A percentile compares a stretch with the other conserved stretches of the same genome.
These are phyloP conservation scores for Ephestia elutella DNA, from an alignment of 1,140 invertebrate genomes.

Conservation along the genomic window DNA sequence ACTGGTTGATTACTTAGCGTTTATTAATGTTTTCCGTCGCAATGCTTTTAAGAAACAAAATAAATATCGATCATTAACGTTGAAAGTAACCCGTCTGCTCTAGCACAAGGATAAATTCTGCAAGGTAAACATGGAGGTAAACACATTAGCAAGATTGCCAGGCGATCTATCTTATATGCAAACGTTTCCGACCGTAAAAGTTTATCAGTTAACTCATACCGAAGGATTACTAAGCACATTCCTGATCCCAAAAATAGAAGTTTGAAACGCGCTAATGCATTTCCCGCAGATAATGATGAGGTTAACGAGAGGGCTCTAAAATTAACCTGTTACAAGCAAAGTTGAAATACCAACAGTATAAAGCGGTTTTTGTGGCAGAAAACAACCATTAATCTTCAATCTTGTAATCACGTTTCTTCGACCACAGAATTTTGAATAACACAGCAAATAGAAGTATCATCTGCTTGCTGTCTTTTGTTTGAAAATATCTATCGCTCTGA, in stretches of 20 bases:
- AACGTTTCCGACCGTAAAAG: background rate
- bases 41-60: too few relatives aligned
- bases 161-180: slow-evolving; percentile 6
- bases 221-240: background rate
- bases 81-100: background rate
- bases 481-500: too few relatives aligned
- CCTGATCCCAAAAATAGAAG: background rate
- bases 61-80: background rate
- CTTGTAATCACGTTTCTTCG: background rate
- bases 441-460: too few relatives aligned
- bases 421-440: too few relatives aligned
- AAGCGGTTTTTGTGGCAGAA: background rate
- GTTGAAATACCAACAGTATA: background rate
- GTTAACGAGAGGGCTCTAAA: background rate
- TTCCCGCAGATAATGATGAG: background rate
- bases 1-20: too few relatives aligned
- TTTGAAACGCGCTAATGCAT: background rate
- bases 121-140: slow-evolving; percentile 49
- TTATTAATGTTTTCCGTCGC: too few relatives aligned
- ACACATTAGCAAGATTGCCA: slow-evolving; percentile 55
- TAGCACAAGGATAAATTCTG: slow-evolving; percentile 21
- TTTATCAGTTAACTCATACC: background rate
- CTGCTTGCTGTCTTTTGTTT: too few relatives aligned
- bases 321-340: background rate
- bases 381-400: slow-evolving; percentile 3